phyloP scores from a whole-genome alignment of 2,888 invertebrate genomes.

The Eutolmus rufibarbis region DNA sequence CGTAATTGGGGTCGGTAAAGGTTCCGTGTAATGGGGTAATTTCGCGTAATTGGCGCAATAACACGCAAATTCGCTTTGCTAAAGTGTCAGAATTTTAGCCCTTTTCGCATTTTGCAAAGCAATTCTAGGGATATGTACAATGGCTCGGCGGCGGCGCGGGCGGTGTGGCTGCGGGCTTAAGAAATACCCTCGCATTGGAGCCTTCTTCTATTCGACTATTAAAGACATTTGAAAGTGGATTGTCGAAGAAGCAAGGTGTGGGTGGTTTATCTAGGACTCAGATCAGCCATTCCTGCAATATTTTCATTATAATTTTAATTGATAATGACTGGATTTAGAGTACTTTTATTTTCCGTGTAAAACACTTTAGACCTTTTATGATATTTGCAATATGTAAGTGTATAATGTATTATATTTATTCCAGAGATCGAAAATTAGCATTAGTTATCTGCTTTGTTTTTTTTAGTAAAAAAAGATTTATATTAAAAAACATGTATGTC shows the following conservation, averaged over 20 bases:
- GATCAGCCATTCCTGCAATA: neutral
- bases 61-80: neutral
- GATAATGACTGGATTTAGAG: neutral
- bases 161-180: neutral
- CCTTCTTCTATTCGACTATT: neutral
- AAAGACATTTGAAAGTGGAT: neutral
- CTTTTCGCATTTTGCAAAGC: neutral
- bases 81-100: neutral
- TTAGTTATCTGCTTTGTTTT: no score
- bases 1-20: neutral
- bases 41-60: neutral
- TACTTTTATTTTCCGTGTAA: neutral
- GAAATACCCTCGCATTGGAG: neutral
- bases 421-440: no score
- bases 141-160: neutral
- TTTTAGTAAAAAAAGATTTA: no score
- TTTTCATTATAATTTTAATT: neutral
- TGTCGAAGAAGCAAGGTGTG: neutral
- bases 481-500: no score
- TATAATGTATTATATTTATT: no score
- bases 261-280: neutral
- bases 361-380: neutral
- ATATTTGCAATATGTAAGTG: no score
- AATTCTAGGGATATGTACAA: neutral
- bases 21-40: neutral